A percentile compares a stretch with the other conserved stretches of the same genome.
These are phyloP conservation scores for Apostichopus leukothele DNA, from an alignment of 53 echinoderm and acorn worm species.

Conservation along the genomic window DNA sequence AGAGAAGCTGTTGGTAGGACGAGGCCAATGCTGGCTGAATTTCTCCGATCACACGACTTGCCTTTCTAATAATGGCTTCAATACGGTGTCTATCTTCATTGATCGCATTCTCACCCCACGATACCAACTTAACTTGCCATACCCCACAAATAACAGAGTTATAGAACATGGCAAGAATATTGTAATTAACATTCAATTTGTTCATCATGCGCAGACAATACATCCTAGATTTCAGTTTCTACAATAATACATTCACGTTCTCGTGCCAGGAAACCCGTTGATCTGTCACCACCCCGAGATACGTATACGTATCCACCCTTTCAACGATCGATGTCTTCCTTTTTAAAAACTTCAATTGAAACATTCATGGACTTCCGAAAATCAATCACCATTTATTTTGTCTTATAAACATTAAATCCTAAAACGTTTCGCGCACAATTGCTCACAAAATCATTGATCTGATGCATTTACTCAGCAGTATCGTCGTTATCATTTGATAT, in stretches of 20 bases:
- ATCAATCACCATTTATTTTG: not conserved
- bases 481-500: too few species aligned
- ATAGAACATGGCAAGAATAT: slow-evolving; percentile 20
- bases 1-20: not conserved
- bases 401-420: too few species aligned
- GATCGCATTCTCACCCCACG: not conserved
- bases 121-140: not conserved
- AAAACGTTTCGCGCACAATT: too few species aligned
- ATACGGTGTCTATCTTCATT: not conserved
- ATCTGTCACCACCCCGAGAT: not conserved
- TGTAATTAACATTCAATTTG: not conserved
- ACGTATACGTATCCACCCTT: not conserved
- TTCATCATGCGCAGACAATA: not conserved
- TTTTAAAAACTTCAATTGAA: not conserved
- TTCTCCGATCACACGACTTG: not conserved
- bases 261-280: not conserved
- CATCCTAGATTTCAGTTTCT: not conserved
- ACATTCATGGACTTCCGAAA: not conserved
- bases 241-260: not conserved
- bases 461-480: too few species aligned
- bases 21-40: not conserved
- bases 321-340: not conserved
- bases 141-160: slow-evolving; percentile 7
- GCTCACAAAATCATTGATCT: too few species aligned
- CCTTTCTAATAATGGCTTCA: not conserved